Percentiles rank a stretch among this genome's conserved stretches.
These are phyloP conservation scores for Chloebia gouldiae DNA, from an alignment of 2,113 vertebrate species.

Conservation along the genomic window DNA sequence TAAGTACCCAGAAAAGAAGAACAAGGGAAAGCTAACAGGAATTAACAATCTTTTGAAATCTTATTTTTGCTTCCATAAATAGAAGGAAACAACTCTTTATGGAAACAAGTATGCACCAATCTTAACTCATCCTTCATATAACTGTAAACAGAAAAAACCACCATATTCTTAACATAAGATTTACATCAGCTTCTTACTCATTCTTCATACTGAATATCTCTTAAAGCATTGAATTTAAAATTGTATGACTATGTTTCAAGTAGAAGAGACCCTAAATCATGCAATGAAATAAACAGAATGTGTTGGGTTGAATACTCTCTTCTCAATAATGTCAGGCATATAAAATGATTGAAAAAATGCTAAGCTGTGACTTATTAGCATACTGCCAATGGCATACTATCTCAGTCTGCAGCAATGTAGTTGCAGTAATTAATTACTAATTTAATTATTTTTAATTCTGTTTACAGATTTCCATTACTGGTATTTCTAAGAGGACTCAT, in stretches of 20 bases:
- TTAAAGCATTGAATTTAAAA: background rate
- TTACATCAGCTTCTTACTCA: background rate
- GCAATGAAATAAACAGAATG: background rate
- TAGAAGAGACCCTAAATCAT: background rate
- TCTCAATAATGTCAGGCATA: background rate
- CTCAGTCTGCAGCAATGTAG: background rate
- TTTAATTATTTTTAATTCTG: background rate
- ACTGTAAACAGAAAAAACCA: background rate
- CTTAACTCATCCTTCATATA: background rate
- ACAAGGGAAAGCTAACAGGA: background rate
- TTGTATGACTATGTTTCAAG: background rate
- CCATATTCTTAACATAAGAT: background rate
- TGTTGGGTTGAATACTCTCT: background rate
- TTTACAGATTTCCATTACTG: background rate
- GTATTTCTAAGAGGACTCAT: background rate
- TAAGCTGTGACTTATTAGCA: background rate
- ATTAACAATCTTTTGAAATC: background rate
- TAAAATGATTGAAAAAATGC: background rate
- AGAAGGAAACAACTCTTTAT: background rate
- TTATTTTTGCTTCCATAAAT: conserved; percentile 1
- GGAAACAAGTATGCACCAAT: background rate
- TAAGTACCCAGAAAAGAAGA: background rate
- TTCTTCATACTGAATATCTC: background rate
- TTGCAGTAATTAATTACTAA: background rate
- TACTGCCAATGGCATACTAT: background rate